These are phyloP conservation scores for Drosophila azteca DNA, from an alignment of 1,140 invertebrate species.

Conservation along the genomic window DNA sequence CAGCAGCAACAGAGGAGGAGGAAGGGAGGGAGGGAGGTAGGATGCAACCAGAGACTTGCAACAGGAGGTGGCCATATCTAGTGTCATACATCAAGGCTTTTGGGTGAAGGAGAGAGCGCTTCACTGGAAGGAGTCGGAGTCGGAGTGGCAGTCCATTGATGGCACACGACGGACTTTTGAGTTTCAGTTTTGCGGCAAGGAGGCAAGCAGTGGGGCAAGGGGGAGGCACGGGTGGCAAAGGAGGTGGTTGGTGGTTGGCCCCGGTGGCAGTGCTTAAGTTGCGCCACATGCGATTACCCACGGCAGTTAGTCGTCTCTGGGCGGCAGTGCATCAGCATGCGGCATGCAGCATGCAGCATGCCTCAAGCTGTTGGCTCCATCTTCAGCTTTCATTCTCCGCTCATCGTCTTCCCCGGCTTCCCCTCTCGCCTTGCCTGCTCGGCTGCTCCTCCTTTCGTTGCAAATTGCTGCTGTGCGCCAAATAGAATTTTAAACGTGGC, in stretches of 20 bases:
- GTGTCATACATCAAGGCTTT: constrained; percentile 60
- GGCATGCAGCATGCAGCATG: constrained; percentile 38
- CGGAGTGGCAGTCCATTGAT: constrained; percentile 69
- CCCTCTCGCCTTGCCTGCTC: too few relatives aligned
- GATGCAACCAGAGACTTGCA: constrained; percentile 11
- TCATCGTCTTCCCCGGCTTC: too few relatives aligned
- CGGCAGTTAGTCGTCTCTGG: constrained; percentile 69
- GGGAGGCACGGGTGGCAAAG: too few relatives aligned
- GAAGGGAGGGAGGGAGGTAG: too few relatives aligned
- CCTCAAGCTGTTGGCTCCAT: constrained; percentile 23
- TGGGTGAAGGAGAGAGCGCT: constrained; percentile 7
- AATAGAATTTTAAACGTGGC: constrained; percentile 72
- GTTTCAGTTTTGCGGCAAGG: too few relatives aligned
- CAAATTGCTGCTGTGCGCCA: constrained; percentile 77
- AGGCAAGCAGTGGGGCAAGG: constrained; percentile 17
- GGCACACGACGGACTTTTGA: constrained; percentile 43
- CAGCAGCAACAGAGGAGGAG: too few relatives aligned
- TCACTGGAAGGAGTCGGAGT: neutral
- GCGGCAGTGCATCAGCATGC: constrained; percentile 66
- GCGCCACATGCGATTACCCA: constrained; percentile 77
- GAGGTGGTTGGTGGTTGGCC: constrained; percentile 44
- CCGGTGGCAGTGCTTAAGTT: constrained; percentile 65
- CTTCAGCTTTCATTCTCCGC: neutral
- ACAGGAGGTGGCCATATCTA: constrained; percentile 55
- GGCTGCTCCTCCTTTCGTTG: constrained; percentile 28